Conservation (phyloP, 2,888 invertebrate species). For the Dryadula phaetusa region DNA sequence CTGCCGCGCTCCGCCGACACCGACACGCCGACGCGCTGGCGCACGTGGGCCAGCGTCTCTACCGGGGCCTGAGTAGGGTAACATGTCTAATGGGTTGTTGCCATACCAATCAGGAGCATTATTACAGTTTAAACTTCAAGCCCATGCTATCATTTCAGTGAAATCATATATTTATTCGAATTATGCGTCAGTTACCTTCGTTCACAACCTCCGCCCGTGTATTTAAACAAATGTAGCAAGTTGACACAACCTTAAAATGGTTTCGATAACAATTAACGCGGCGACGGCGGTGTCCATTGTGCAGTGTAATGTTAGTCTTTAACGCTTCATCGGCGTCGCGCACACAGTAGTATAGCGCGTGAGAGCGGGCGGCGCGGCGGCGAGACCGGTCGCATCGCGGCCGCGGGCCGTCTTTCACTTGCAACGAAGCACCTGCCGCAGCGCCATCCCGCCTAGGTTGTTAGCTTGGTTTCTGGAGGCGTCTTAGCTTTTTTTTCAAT, state of each 20-base stretch:
- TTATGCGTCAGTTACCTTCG: neutral
- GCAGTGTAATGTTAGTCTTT: conserved; percentile 22
- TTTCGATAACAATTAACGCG: conserved; percentile 17
- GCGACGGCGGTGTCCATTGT: conserved; percentile 8
- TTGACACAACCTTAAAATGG: conserved; percentile 19
- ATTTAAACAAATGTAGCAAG: conserved; percentile 30
- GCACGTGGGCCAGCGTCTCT: neutral
- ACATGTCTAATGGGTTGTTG: neutral
- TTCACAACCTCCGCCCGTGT: neutral
- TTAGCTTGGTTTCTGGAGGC: no score
- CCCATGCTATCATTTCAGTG: neutral
- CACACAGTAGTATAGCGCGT: conserved; percentile 10
- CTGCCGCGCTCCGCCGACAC: conserved; percentile 5
- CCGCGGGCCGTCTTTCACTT: conserved; percentile 15
- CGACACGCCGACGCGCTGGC: neutral
- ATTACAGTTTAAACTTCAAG: neutral
- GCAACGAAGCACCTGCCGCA: conserved; percentile 26
- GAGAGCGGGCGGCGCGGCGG: neutral
- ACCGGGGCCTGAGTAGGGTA: no score
- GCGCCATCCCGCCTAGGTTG: neutral
- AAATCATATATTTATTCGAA: neutral
- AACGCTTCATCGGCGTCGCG: conserved; percentile 16
- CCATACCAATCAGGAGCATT: neutral
- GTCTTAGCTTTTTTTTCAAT: no score
- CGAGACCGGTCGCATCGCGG: conserved; percentile 11